These are phyloP conservation scores for Remorina albescens DNA, from an alignment of 2,797 vertebrate species.

Conservation along the genomic window DNA sequence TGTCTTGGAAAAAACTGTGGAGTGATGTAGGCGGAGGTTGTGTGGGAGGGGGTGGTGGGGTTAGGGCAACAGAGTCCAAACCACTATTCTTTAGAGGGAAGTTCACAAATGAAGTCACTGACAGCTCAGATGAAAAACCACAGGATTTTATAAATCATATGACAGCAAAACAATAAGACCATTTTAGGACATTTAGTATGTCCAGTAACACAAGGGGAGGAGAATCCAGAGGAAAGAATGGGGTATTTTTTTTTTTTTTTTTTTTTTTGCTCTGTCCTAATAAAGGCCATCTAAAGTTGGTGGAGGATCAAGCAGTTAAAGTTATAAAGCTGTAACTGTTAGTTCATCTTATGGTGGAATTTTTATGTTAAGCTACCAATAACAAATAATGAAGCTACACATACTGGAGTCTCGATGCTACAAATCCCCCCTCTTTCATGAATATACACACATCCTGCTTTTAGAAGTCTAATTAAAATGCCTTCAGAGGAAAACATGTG, in stretches of 20 bases:
- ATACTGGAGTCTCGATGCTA: conserved; percentile 8
- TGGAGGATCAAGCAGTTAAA: conserved; percentile 43
- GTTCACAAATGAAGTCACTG: conserved; percentile 67
- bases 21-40: conserved; percentile 36
- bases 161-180: conserved; percentile 58
- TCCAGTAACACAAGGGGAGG: conserved; percentile 41
- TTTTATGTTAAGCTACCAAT: conserved; percentile 30
- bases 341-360: conserved; percentile 38
- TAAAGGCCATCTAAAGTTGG: conserved; percentile 45
- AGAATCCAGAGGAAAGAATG: conserved; percentile 17
- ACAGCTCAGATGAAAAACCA: conserved; percentile 60
- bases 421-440: conserved; percentile 28
- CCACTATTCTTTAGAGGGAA: conserved; percentile 66
- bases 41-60: not conserved
- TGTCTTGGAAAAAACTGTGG: conserved; percentile 47
- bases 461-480: conserved; percentile 34
- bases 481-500: conserved; percentile 21
- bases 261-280: conserved; percentile 43
- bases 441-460: conserved; percentile 31
- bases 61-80: conserved; percentile 71
- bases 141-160: conserved; percentile 70
- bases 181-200: conserved; percentile 66
- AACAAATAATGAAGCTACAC: conserved; percentile 48
- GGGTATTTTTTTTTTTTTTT: conserved; percentile 35
- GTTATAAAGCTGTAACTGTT: conserved; percentile 47